These are phyloP conservation scores for Gastrophryne carolinensis DNA, from an alignment of 2,797 vertebrate genomes.

Conservation along the genomic window DNA sequence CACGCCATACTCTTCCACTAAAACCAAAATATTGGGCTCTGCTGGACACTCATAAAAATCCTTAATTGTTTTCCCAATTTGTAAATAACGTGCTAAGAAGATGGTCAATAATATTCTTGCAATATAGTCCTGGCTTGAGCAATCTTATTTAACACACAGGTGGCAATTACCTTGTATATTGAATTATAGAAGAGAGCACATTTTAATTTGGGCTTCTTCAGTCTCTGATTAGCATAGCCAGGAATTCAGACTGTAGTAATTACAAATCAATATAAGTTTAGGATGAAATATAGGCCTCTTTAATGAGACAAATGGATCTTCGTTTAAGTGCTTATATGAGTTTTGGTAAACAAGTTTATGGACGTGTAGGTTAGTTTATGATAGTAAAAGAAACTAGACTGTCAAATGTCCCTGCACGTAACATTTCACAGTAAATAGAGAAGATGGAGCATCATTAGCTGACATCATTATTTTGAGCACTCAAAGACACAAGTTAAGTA, in stretches of 20 bases:
- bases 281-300: slow-evolving; percentile 49
- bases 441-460: too few relatives aligned
- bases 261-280: slow-evolving; percentile 53
- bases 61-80: slow-evolving; percentile 32
- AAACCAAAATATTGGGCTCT: background rate
- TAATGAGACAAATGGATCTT: slow-evolving; percentile 42
- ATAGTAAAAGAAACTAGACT: too few relatives aligned
- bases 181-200: slow-evolving; percentile 43
- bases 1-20: slow-evolving; percentile 1
- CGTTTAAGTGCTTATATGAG: background rate
- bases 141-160: slow-evolving; percentile 49
- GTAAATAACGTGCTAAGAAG: slow-evolving; percentile 41
- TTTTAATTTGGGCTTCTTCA: slow-evolving; percentile 47
- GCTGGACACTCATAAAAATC: slow-evolving; percentile 11
- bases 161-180: slow-evolving; percentile 36
- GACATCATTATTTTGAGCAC: too few relatives aligned
- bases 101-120: slow-evolving; percentile 45
- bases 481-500: too few relatives aligned
- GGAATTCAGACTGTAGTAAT: slow-evolving; percentile 42
- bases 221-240: slow-evolving; percentile 47
- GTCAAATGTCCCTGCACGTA: too few relatives aligned
- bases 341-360: slow-evolving; percentile 8
- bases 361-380: too few relatives aligned
- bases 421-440: too few relatives aligned
- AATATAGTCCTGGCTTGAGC: slow-evolving; percentile 36